Base-by-base conservation (phyloP, 2,888 invertebrate species). In the Sericinus montela region DNA sequence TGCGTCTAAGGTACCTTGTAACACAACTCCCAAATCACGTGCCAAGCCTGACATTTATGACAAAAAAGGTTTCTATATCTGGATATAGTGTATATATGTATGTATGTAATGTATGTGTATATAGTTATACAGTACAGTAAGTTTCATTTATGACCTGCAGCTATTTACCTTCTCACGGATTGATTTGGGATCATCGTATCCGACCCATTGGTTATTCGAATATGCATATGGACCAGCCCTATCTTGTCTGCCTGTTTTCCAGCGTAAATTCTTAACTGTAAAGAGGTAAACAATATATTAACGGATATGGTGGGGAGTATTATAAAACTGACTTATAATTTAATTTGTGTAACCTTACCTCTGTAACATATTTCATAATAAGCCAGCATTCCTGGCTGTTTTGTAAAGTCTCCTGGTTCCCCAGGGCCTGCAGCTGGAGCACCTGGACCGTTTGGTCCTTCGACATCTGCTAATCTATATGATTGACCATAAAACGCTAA, bases 401-500 rank as follows among this genome's bases (percentile, higher is more conserved):
- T 93, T 0, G 96, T 96, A 55, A 92, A 93, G 67, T 95, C 94
- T 15, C 96, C 96, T 0, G 95, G 90, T 44, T 91, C 91, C 0
- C 97, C 97, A 0, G 95, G 93, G 0, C 95, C 96, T 0, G 90
- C 89, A 0, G 93, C 90, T 0, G 92, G 79, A 1, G 92, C 88
- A 0, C 95, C 95, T 1, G 93, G 90, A 0, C 76, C 78, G 28
- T 72, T 77, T 2, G 69, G 57, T 3, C 75, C 74, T 25, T 69
- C 73, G 0, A 67, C 64, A 36, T 80, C 81, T 1, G 90, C 85
- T 16, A 97, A 75, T 23, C 93, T 92, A 64, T 94, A 97, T n/a
- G 93, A 92, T 72, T 97, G 96, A 0, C 97, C 97, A 65, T 97
- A 97, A 74, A 97, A 94, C 0, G 97, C 95, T 50, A 97, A 90